phyloP scores from a whole-genome alignment of 2,797 vertebrate genomes.

The Eupleurogrammus muticus region DNA sequence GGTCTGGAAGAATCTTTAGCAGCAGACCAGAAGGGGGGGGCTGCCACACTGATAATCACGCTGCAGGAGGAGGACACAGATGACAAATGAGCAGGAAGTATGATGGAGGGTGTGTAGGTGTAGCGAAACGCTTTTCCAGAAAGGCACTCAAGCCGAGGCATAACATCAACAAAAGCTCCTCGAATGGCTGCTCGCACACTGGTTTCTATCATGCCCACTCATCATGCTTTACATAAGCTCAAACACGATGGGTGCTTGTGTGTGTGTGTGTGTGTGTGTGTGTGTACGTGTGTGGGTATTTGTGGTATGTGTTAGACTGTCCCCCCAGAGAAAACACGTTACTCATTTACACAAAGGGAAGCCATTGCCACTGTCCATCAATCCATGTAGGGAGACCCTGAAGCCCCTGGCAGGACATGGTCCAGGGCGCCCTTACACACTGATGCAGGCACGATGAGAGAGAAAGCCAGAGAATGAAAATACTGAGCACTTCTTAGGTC shows the following conservation, averaged over 20 bases:
- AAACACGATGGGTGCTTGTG: slow-evolving; percentile 22
- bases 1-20: slow-evolving; percentile 26
- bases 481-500: slow-evolving; percentile 49
- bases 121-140: slow-evolving; percentile 56
- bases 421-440: slow-evolving; percentile 43
- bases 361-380: slow-evolving; percentile 65
- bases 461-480: slow-evolving; percentile 19
- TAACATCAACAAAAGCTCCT: slow-evolving; percentile 68
- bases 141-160: slow-evolving; percentile 56
- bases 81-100: slow-evolving; percentile 71
- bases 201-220: slow-evolving; percentile 75
- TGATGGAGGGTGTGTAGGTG: slow-evolving; percentile 71
- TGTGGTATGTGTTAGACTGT: slow-evolving; percentile 23
- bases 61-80: slow-evolving; percentile 64
- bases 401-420: slow-evolving; percentile 53
- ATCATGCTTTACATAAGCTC: slow-evolving; percentile 75
- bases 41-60: slow-evolving; percentile 33
- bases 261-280: slow-evolving; percentile 17
- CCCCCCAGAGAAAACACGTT: slow-evolving; percentile 60
- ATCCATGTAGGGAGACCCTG: slow-evolving; percentile 52
- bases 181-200: slow-evolving; percentile 69
- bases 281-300: slow-evolving; percentile 10
- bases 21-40: slow-evolving; percentile 29
- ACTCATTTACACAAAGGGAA: slow-evolving; percentile 69
- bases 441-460: slow-evolving; percentile 27